Base-by-base conservation (phyloP, 2,113 vertebrate genomes). In the Trichechus manatus region DNA sequence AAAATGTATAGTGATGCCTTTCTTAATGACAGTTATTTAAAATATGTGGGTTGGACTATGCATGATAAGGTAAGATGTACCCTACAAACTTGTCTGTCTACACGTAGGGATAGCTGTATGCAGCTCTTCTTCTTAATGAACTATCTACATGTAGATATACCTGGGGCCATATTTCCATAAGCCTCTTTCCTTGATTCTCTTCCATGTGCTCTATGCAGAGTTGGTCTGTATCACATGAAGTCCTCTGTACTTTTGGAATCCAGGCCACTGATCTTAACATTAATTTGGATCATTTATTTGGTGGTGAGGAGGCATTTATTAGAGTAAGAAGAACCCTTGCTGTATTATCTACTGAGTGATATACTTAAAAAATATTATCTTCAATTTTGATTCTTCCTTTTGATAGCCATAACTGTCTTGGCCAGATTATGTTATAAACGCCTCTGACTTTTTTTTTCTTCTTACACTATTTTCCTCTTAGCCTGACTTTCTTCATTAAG, bases 1-100 rank as follows among this genome's bases (percentile, higher is more conserved):
- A 99, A 99, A 98, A 99, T 99, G 98, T 99, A 99, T 98, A 99
- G 99, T 84, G 99, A 99, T 6, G 99, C 99, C 92, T 99, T 99
- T 99, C 99, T 99, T 97, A 99, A 99, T 98, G 99, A 99, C 99
- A 99, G 99, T 98, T 99, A 99, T 98, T 99, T 99, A 98, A 99
- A 99, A 98, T 99, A 99, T 6, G 99, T 99, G 84, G 99, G 99
- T 33, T 99, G 99, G 99, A 99, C 99, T 89, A 99, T 99, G 99
- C 99, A 99, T 78, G 99, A 99, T 97, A 99, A 99, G 99, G 99
- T 99, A 98, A 98, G 98, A 75, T 85, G 6, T 59, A 8, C 50
- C 22, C 14, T 77, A 42, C 17, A 59, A 19, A 59, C 9, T 39
- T 88, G 6, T 70, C 15, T 86, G 6, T 91, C 0, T 93, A 11